A percentile compares a stretch with the other conserved stretches of the same genome.
Evolutionary conservation across 2,797 vertebrate species (phyloP).

Genomic region (Mormyrus proboscirostris): DNA sequence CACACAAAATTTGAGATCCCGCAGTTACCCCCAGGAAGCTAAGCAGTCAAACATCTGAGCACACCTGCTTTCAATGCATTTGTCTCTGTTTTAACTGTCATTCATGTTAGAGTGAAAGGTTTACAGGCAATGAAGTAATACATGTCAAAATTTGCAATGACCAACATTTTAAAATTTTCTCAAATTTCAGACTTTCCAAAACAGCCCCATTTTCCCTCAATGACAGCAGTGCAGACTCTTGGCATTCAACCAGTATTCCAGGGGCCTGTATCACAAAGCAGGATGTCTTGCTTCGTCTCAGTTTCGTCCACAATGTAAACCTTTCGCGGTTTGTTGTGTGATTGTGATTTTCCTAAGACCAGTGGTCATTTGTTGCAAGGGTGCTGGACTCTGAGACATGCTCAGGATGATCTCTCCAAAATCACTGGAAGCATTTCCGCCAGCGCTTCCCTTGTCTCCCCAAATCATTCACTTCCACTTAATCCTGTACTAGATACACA

Average conservation of each 20-base stretch:
- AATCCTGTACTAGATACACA: neutral
- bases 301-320: neutral
- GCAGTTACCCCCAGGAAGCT: neutral
- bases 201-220: neutral
- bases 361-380: neutral
- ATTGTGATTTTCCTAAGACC: neutral
- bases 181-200: neutral
- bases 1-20: neutral
- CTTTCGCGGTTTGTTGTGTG: neutral
- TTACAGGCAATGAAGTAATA: neutral
- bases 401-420: neutral
- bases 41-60: neutral
- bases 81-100: neutral
- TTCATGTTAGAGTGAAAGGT: neutral
- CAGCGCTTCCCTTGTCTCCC: neutral
- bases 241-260: neutral
- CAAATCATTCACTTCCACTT: neutral
- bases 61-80: neutral
- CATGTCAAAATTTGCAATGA: neutral
- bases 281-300: neutral
- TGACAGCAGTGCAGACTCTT: neutral
- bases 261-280: neutral
- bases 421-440: neutral
- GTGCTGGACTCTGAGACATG: neutral
- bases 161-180: neutral